Conservation (phyloP, 2,113 vertebrate genomes). For the Aspiorhynchus laticeps region DNA sequence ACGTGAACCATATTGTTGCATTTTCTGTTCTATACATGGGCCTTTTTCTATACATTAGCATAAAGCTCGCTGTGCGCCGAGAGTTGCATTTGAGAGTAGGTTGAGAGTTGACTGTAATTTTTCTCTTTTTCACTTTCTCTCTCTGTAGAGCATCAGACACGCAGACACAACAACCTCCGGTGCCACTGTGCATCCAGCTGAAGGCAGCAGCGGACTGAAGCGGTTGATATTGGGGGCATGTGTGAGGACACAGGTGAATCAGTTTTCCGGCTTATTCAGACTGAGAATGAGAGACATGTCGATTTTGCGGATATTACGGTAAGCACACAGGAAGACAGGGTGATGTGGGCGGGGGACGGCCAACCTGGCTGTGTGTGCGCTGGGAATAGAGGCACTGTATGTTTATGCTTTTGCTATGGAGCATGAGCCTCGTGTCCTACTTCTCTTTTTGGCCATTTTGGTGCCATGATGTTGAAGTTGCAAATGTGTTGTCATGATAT, state of each 20-base stretch:
- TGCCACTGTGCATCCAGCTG: background rate
- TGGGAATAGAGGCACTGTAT: slow-evolving; percentile 48
- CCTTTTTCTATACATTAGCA: slow-evolving; percentile 18
- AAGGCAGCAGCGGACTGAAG: background rate
- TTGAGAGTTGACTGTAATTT: slow-evolving; percentile 28
- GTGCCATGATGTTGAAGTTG: background rate
- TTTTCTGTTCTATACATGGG: background rate
- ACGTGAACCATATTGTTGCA: background rate
- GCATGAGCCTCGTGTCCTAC: slow-evolving; percentile 43
- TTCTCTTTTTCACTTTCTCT: slow-evolving; percentile 43
- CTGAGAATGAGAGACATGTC: slow-evolving; percentile 69
- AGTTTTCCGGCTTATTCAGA: slow-evolving; percentile 77
- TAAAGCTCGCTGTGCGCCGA: background rate
- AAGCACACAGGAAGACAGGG: slow-evolving; percentile 80
- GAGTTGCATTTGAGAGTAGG: background rate
- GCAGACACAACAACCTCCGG: slow-evolving; percentile 19
- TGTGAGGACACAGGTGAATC: slow-evolving; percentile 63
- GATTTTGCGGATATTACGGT: slow-evolving; percentile 77
- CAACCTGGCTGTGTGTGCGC: slow-evolving; percentile 65
- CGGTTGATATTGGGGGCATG: slow-evolving; percentile 48
- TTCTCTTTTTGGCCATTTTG: slow-evolving; percentile 43
- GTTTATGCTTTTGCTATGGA: slow-evolving; percentile 37
- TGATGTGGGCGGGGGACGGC: slow-evolving; percentile 80
- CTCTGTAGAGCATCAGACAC: background rate
- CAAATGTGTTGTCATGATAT: background rate